Percentiles rank a stretch among this genome's conserved stretches.
These are phyloP conservation scores for Chinchilla lanigera DNA, from an alignment of 2,113 vertebrate species.

Conservation along the genomic window DNA sequence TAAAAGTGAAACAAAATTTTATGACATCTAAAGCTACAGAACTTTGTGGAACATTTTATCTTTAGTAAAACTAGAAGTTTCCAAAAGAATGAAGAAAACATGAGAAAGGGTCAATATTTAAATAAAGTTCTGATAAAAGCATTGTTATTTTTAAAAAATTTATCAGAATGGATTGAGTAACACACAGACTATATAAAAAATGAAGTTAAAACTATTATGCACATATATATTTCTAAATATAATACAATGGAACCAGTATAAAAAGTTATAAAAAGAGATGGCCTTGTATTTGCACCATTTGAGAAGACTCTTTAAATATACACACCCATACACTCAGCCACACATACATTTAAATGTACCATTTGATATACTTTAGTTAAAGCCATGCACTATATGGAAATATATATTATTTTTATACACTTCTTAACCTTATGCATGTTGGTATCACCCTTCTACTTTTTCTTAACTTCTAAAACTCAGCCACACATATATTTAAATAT, in stretches of 20 bases:
- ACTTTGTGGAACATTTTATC: background rate
- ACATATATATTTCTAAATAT: background rate
- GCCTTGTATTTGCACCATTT: background rate
- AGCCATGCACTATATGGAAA: background rate
- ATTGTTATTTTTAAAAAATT: background rate
- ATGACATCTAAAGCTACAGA: conserved; percentile 75
- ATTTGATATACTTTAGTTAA: background rate
- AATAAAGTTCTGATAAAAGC: background rate
- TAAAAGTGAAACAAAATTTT: conserved; percentile 90
- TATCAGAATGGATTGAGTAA: background rate
- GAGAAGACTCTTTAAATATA: background rate
- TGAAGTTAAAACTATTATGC: conserved; percentile 7
- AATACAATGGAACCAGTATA: background rate
- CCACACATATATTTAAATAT: background rate
- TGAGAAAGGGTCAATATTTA: background rate
- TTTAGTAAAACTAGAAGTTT: conserved; percentile 36
- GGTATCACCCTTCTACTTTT: no score
- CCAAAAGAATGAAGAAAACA: conserved; percentile 36
- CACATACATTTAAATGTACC: background rate
- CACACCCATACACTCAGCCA: background rate
- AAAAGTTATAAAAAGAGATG: background rate
- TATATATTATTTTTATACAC: background rate
- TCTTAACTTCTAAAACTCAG: background rate
- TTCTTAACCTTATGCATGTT: background rate
- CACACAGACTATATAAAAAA: background rate